These are phyloP conservation scores for Echiichthys vipera DNA, from an alignment of 2,797 vertebrate species.

Conservation along the genomic window DNA sequence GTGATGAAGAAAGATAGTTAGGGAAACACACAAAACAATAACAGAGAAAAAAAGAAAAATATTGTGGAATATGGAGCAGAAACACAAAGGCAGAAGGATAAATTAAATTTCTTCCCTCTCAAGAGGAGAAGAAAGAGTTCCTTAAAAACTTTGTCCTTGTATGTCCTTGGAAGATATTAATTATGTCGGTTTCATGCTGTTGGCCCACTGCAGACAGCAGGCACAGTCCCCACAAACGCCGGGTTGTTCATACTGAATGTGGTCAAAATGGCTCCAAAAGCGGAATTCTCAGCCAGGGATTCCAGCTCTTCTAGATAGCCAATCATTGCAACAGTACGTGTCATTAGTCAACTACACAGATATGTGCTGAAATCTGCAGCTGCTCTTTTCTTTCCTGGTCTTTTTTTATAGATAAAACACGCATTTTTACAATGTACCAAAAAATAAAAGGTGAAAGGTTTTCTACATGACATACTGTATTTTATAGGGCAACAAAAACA, in stretches of 20 bases:
- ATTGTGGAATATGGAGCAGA: slow-evolving; percentile 42
- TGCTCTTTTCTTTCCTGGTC: neutral
- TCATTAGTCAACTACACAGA: too few species aligned
- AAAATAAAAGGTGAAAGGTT: slow-evolving; percentile 17
- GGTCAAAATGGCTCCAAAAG: too few species aligned
- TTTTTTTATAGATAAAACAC: slow-evolving; percentile 17
- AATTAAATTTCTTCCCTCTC: slow-evolving; percentile 43
- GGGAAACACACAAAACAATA: slow-evolving; percentile 58
- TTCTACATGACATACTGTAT: slow-evolving; percentile 8
- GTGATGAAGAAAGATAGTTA: slow-evolving; percentile 50
- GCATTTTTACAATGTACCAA: slow-evolving; percentile 5
- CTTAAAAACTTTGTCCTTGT: slow-evolving; percentile 4
- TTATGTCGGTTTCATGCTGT: too few species aligned
- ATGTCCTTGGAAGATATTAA: slow-evolving; percentile 39
- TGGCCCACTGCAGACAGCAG: too few species aligned
- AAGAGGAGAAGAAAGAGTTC: slow-evolving; percentile 27
- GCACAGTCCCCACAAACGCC: too few species aligned
- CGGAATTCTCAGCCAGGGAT: too few species aligned
- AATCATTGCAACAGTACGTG: too few species aligned
- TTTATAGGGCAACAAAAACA: slow-evolving; percentile 6
- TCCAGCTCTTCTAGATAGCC: too few species aligned
- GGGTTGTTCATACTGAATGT: too few species aligned
- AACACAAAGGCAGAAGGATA: slow-evolving; percentile 42
- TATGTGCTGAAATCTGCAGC: neutral
- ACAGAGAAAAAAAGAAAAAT: slow-evolving; percentile 56